Percentiles rank a stretch among this genome's conserved stretches.
Evolutionary conservation across 2,888 invertebrate genomes (phyloP).

Genomic region (Hirtodrosophila cameraria): DNA sequence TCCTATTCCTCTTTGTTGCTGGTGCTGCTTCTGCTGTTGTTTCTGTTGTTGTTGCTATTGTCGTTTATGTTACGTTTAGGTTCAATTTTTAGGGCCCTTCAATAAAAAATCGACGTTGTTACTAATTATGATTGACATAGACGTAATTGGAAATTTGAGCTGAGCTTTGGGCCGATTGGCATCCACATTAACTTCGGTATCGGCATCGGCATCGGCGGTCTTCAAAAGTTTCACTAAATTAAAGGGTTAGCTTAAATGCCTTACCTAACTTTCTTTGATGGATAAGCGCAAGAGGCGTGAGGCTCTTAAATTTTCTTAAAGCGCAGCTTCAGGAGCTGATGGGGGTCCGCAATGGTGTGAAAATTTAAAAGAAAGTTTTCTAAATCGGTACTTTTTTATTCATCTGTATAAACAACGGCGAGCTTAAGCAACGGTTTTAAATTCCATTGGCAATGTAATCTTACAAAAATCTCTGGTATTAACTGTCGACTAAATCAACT

Average conservation of each 20-base stretch:
- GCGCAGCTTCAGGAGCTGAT: slow-evolving; percentile 30
- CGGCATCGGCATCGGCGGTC: slow-evolving; percentile 62
- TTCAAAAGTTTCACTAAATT: slow-evolving; percentile 78
- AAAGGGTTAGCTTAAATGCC: slow-evolving; percentile 73
- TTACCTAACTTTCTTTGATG: slow-evolving; percentile 72
- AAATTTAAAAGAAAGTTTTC: slow-evolving; percentile 66
- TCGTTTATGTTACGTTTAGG: slow-evolving; percentile 64
- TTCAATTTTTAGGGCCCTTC: slow-evolving; percentile 63
- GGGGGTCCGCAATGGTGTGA: slow-evolving; percentile 57
- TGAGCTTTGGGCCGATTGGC: slow-evolving; percentile 63
- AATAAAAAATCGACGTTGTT: slow-evolving; percentile 82
- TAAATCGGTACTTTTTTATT: slow-evolving; percentile 7
- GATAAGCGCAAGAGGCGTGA: slow-evolving; percentile 67
- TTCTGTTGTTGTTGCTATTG: slow-evolving; percentile 30
- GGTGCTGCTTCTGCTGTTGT: neutral
- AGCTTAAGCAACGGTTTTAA: neutral
- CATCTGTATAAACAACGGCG: neutral
- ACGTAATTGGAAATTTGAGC: slow-evolving; percentile 80
- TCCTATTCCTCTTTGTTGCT: slow-evolving; percentile 6
- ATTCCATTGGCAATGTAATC: neutral
- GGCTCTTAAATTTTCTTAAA: slow-evolving; percentile 28
- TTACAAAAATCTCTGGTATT: neutral
- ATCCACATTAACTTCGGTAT: slow-evolving; percentile 19
- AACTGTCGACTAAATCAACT: too few relatives aligned
- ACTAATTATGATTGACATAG: slow-evolving; percentile 83